Evolutionary conservation across 2,888 invertebrate species (phyloP).

Genomic region (Noctua comes): DNA sequence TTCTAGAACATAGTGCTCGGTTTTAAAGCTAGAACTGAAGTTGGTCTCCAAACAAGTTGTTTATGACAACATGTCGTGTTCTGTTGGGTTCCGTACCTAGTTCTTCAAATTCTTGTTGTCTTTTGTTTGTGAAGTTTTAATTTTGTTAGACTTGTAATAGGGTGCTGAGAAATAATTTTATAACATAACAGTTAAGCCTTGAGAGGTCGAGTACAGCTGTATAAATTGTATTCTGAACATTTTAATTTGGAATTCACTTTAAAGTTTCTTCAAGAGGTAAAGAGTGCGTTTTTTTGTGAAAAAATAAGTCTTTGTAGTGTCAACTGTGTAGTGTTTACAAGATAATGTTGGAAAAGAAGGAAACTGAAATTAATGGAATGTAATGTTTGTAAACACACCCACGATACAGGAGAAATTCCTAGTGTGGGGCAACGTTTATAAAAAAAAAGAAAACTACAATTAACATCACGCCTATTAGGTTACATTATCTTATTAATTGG

Average conservation of each 20-base stretch:
- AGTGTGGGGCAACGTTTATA: too few species aligned
- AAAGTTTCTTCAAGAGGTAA: background rate
- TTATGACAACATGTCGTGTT: constrained; percentile 67
- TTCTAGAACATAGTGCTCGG: constrained; percentile 5
- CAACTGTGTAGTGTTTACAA: too few species aligned
- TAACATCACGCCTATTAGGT: background rate
- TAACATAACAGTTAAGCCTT: background rate
- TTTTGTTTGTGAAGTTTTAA: constrained; percentile 54
- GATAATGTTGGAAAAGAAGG: background rate
- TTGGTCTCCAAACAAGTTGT: constrained; percentile 61
- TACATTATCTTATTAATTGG: background rate
- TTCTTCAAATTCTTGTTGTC: constrained; percentile 59
- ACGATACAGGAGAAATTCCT: too few species aligned
- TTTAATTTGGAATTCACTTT: background rate
- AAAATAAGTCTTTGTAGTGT: too few species aligned
- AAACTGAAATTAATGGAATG: too few species aligned
- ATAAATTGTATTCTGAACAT: background rate
- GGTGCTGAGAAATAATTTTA: constrained; percentile 27
- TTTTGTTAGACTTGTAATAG: constrained; percentile 40
- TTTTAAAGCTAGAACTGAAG: constrained; percentile 59
- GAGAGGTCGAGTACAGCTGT: background rate
- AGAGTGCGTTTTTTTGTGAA: background rate
- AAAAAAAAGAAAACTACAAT: background rate
- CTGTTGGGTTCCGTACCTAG: constrained; percentile 56
- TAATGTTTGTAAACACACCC: too few species aligned